Evolutionary conservation across 2,113 vertebrate genomes (phyloP).

Genomic region (Eira barbara): DNA sequence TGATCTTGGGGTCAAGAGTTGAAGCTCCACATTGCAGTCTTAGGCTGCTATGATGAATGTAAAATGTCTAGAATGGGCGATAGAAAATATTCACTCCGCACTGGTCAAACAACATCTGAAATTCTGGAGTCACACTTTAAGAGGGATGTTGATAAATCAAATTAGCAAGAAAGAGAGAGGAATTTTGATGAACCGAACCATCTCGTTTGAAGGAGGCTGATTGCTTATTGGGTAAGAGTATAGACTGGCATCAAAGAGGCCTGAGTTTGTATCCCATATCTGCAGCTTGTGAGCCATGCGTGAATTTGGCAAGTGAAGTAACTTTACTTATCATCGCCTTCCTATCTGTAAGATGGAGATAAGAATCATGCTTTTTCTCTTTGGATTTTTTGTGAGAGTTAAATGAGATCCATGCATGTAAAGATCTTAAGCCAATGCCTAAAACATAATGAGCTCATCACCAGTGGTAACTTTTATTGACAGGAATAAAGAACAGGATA

Average conservation of each 20-base stretch:
- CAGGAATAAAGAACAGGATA: neutral
- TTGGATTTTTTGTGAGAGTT: neutral
- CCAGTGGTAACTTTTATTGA: neutral
- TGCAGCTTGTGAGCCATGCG: neutral
- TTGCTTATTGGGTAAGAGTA: neutral
- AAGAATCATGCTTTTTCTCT: neutral
- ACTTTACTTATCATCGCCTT: neutral
- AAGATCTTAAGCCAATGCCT: neutral
- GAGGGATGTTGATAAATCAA: neutral
- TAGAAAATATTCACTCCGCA: neutral
- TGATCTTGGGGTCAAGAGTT: neutral
- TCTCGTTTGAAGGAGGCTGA: neutral
- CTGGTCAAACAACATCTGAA: neutral
- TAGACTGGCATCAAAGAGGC: neutral
- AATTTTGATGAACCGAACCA: neutral
- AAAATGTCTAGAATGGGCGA: neutral
- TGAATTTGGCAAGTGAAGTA: conserved; percentile 17
- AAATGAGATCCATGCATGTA: neutral
- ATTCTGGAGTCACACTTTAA: neutral
- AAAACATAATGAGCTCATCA: neutral
- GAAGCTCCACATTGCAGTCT: neutral
- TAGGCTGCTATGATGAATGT: neutral
- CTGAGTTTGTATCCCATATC: neutral
- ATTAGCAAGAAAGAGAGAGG: neutral
- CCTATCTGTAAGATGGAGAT: neutral